Conservation (phyloP, 2,888 invertebrate genomes). For the Athalia circularis region DNA sequence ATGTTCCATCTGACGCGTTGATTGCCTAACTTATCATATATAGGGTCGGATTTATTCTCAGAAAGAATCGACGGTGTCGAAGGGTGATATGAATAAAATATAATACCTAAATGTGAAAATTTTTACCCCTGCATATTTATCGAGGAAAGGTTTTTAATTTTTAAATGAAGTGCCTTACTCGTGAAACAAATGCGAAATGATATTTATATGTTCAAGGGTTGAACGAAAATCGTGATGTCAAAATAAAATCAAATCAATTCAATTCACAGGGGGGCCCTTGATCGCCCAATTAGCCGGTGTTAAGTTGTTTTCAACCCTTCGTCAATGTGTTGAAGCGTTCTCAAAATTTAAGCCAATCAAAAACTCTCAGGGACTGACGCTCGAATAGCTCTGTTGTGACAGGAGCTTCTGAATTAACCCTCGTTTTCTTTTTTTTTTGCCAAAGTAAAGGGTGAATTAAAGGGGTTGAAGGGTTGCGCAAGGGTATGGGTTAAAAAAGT, state of each 20-base stretch:
- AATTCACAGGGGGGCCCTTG: neutral
- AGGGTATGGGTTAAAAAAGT: constrained; percentile 53
- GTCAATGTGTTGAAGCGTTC: constrained; percentile 19
- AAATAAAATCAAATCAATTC: neutral
- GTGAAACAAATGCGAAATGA: neutral
- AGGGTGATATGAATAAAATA: too few relatives aligned
- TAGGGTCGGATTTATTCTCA: too few relatives aligned
- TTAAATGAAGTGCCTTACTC: neutral
- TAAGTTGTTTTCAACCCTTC: constrained; percentile 38
- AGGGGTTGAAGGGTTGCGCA: constrained; percentile 63
- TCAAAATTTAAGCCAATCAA: constrained; percentile 52
- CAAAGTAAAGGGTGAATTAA: constrained; percentile 59
- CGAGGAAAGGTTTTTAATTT: too few relatives aligned
- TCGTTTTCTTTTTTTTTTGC: constrained; percentile 51
- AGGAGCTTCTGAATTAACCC: constrained; percentile 60
- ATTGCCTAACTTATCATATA: too few relatives aligned
- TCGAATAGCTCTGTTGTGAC: constrained; percentile 70
- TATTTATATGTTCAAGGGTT: neutral
- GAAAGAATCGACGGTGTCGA: too few relatives aligned
- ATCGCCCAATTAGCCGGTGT: constrained; percentile 20
- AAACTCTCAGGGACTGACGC: constrained; percentile 61
- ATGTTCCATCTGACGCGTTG: too few relatives aligned
- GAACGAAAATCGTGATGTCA: constrained; percentile 4
- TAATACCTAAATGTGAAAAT: too few relatives aligned
- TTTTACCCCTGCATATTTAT: too few relatives aligned